phyloP scores from a whole-genome alignment of 2,113 vertebrate species.

The Hippopotamus amphibius region DNA sequence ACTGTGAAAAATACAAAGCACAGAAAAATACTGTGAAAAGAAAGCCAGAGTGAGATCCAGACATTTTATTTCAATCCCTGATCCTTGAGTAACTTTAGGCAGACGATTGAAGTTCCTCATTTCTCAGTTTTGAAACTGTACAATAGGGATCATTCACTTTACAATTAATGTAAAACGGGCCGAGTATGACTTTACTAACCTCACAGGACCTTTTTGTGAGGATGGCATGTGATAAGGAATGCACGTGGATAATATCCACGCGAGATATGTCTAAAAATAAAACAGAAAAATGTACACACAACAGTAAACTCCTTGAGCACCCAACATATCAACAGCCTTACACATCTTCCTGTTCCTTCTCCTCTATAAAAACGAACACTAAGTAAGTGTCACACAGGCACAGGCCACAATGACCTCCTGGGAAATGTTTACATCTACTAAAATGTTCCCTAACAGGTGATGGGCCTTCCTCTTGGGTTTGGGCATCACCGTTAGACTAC shows the following conservation, averaged over 20 bases:
- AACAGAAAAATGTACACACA: not conserved
- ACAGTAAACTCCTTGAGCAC: not conserved
- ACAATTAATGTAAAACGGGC: not conserved
- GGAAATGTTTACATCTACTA: not conserved
- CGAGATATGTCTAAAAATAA: not conserved
- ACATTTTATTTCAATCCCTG: not conserved
- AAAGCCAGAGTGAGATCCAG: not conserved
- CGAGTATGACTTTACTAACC: not conserved
- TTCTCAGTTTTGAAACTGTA: not conserved
- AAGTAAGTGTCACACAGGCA: not conserved
- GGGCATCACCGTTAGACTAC: not conserved
- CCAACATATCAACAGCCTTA: not conserved
- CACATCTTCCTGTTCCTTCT: not conserved
- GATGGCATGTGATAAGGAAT: not conserved
- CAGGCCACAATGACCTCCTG: not conserved
- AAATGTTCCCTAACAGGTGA: not conserved
- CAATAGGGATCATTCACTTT: not conserved
- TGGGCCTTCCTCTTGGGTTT: not conserved
- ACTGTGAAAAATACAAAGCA: not conserved
- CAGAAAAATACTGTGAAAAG: not conserved
- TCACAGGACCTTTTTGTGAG: not conserved
- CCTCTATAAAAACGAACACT: not conserved
- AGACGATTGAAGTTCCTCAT: constrained; percentile 1
- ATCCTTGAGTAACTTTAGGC: not conserved
- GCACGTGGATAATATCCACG: not conserved